phyloP scores from a whole-genome alignment of 2,888 invertebrate species.

The Hypena proboscidalis region DNA sequence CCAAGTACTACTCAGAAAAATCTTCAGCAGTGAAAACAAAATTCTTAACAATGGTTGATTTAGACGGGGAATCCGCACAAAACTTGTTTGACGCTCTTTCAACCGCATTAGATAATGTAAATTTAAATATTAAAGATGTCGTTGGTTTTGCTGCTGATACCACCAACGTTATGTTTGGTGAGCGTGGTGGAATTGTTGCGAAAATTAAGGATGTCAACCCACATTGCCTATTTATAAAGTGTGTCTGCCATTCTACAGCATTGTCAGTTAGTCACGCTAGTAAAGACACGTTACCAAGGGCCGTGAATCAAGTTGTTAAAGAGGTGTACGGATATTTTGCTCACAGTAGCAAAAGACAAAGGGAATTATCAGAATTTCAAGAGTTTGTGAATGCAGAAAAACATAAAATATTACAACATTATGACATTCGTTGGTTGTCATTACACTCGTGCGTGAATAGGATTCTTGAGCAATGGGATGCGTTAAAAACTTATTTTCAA shows the following conservation, averaged over 20 bases:
- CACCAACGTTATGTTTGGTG: constrained; percentile 29
- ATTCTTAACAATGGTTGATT: neutral
- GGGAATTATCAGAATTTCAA: constrained; percentile 22
- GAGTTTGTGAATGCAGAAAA: neutral
- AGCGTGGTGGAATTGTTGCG: constrained; percentile 21
- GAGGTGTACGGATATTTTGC: constrained; percentile 33
- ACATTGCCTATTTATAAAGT: constrained; percentile 30
- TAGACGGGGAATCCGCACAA: neutral
- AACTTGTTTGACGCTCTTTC: constrained; percentile 6
- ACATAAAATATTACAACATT: constrained; percentile 1
- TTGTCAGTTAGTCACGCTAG: constrained; percentile 19
- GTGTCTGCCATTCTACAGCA: constrained; percentile 31
- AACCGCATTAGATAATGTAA: constrained; percentile 1
- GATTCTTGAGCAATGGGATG: constrained; percentile 11
- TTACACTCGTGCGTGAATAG: constrained; percentile 17
- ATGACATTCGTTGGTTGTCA: constrained; percentile 3
- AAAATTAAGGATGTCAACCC: constrained; percentile 33
- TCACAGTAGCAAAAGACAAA: constrained; percentile 30
- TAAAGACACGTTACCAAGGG: constrained; percentile 21
- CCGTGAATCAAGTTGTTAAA: constrained; percentile 28
- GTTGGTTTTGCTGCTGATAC: constrained; percentile 26
- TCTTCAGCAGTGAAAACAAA: neutral
- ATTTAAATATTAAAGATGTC: constrained; percentile 12
- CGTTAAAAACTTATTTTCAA: constrained; percentile 1
- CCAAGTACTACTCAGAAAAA: constrained; percentile 11